A percentile compares a stretch with the other conserved stretches of the same genome.
These are phyloP conservation scores for Mus musculus DNA, from an alignment of 2,113 vertebrate genomes.

Conservation along the genomic window GRCm39 chr12:57460501-57461000, in stretches of 20 bases:
- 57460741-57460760: conserved; percentile 75
- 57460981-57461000: conserved; percentile 21
- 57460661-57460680: conserved; percentile 75
- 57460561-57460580: background rate
- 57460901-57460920: conserved; percentile 47
- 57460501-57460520: background rate
- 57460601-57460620: conserved; percentile 76
- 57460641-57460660: conserved; percentile 63
- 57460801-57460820: conserved; percentile 73
- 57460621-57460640: conserved; percentile 68
- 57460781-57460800: conserved; percentile 64
- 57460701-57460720: conserved; percentile 83
- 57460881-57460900: conserved; percentile 54
- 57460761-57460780: conserved; percentile 75
- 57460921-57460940: conserved; percentile 43
- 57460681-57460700: conserved; percentile 79
- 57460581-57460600: conserved; percentile 32
- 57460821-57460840: conserved; percentile 81
- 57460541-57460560: background rate
- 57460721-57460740: conserved; percentile 67
- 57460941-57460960: background rate
- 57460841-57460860: conserved; percentile 78
- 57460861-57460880: conserved; percentile 76
- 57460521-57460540: conserved; percentile 18
- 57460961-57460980: conserved; percentile 44